Base-by-base conservation (phyloP, 1,140 invertebrate species). In the Heliconius himera region DNA sequence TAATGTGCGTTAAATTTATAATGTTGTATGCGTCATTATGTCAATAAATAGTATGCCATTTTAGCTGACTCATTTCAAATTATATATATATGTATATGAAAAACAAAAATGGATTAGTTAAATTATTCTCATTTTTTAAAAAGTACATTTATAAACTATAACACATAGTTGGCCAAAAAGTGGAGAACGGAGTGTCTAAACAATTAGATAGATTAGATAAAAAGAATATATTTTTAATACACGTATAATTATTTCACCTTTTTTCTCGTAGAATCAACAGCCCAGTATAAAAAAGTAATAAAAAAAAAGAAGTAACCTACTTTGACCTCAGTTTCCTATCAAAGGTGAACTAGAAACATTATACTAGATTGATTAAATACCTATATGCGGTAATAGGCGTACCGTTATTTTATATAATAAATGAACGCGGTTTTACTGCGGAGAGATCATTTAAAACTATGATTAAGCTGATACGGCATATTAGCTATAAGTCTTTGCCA, bases 321-420 rank as follows among this genome's bases (percentile, higher is more conserved):
- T 49, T 76, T 49, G 66, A 76, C 66, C 75, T 38, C 75, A 41
- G 51, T 13, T 72, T 72, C 29, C 41, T 46, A 33, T 77, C 66
- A 72, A 77, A 77, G 29, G 66, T 71, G 66, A 77, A 72, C 46
- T 46, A 71, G 76, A 77, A 77, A 77, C 66, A 33, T 77, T 77
- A 77, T 11, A 66, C 70, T 46, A 51, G 41, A 76, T 36, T 76
- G 66, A 77, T 77, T 77, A 77, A 72, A 66, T 77, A 72, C 46
- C 46, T 71, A 77, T 54, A 77, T 51, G 70, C 46, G 18, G 46
- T 77, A 72, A 77, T 77, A 77, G 38, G 33, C 41, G 38, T 49
- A 72, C 70, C 33, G 70, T 38, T 72, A 41, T 72, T 72, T n/a
- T 9, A 72, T 72, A 72, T 72, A 72, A 72, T 72, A 72, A 72